Evolutionary conservation across 2,888 invertebrate species (phyloP), one percentile per base, ranked within the genome.

Genomic region (Bellardia pandia): DNA sequence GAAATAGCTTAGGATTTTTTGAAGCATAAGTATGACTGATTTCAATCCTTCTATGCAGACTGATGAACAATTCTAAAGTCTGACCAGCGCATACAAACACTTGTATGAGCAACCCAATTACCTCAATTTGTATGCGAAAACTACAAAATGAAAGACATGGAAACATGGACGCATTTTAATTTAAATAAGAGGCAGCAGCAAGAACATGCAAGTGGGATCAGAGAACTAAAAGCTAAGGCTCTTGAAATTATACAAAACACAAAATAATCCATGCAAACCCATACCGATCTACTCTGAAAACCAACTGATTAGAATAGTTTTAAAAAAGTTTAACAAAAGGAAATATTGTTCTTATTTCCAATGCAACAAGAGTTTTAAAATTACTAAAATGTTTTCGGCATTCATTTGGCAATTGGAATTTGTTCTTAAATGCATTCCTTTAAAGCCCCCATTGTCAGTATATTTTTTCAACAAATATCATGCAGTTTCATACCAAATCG

Each of bases 111-210:
- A 72, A 51, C n/a, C 56, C 77, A 78, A 72, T 84, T 84, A 74
- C 40, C 56, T 30, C n/a, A 58, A 16, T 23, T 62, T 74, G 66
- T 45, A 58, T 66, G 23, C 64, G 42, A 48, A 68, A 81, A 66
- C 33, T 13, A 78, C 62, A 51, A 68, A 68, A 58, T 66, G 45
- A 33, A 33, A 72, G 62, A 66, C 11, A n/a, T n/a, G n/a, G n/a
- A 56, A 72, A 72, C 72, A 30, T 68, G 45, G 69, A 74, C n/a
- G 40, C 33, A 84, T 72, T 84, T 84, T 74, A 68, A 78, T 84
- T 78, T 72, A 68, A 84, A 74, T 84, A 74, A 84, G 69, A 62
- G n/a, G 48, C 58, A 53, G 33, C 71, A 42, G 11, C 13, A 76
- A 53, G 11, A 37, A 56, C 40, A 56, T 51, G 53, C 3, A 11